Evolutionary conservation across 2,888 invertebrate species (phyloP), one percentile per base, ranked within the genome.

Genomic region (Tuta absoluta): DNA sequence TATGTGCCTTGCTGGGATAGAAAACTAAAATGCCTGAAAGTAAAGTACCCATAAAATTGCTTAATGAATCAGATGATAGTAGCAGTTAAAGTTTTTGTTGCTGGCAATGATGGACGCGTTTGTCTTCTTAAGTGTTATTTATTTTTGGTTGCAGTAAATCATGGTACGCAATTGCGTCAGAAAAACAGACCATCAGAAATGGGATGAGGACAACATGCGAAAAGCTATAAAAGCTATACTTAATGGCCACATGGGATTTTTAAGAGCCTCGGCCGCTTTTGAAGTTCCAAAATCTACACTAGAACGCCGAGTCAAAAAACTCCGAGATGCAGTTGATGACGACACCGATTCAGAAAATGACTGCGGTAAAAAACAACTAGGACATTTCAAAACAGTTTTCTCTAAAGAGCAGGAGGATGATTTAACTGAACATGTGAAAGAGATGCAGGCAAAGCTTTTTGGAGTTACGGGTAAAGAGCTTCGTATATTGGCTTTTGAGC

Each of bases 321-420:
- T 60, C 62, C 63, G 62, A 23, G 56, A 28, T 37, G 57, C 45
- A 3, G 45, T 12, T 8, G n/a, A 45, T 12, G 45, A 11, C 45
- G 45, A 45, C 45, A 45, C 67, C 63, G 67, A 67, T 65, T 67
- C 67, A 23, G 65, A 65, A 41, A 65, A 65, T 53, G 63, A 65
- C 53, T 63, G 49, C 45, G 65, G 63, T 17, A 65, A 65, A 63
- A 67, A 67, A n/a, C 48, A 60, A 63, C 62, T 67, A 21, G 65
- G 67, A 62, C 65, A 63, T 23, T 67, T 28, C 63, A 62, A 64
- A 67, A 63, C 67, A 62, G 65, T 67, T 65, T 67, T 67, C 60
- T 57, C 41, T 61, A 63, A 63, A 60, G 63, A 65, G 38, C 65
- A 65, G 45, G 67, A 67, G 49, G 51, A 67, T 45, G 65, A 66